Evolutionary conservation across 1,140 invertebrate genomes (phyloP).

Genomic region (Pogonomyrmex californicus): DNA sequence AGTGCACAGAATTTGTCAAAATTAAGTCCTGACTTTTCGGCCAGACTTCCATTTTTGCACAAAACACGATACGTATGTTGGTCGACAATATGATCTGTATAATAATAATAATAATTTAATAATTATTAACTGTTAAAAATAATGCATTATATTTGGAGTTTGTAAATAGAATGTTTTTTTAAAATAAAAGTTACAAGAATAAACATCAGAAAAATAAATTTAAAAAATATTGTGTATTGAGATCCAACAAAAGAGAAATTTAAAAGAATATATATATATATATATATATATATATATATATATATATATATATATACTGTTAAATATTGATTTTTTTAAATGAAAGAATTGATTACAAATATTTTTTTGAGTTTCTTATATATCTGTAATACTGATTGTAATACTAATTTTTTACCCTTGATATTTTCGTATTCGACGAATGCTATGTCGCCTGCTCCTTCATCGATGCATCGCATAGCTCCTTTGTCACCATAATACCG

Average conservation of each 20-base stretch:
- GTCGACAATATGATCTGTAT: constrained; percentile 25
- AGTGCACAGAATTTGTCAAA: constrained; percentile 88
- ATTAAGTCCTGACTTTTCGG: constrained; percentile 84
- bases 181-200: background rate
- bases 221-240: background rate
- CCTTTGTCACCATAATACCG: constrained; percentile 90
- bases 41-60: constrained; percentile 88
- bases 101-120: constrained; percentile 29
- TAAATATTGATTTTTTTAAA: background rate
- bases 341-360: background rate
- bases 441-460: constrained; percentile 88
- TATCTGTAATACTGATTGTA: background rate
- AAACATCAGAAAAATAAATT: background rate
- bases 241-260: background rate
- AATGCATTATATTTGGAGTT: background rate
- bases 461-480: constrained; percentile 87
- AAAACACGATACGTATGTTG: constrained; percentile 85
- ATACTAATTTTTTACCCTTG: constrained; percentile 75
- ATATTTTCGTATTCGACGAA: constrained; percentile 88
- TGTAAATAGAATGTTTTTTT: background rate
- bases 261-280: too few relatives aligned
- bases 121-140: constrained; percentile 12
- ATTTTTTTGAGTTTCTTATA: background rate
- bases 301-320: background rate
- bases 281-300: too few relatives aligned